A percentile compares a stretch with the other conserved stretches of the same genome.
Evolutionary conservation across 2,113 vertebrate species (phyloP).

Genomic region (Elgaria multicarinata): DNA sequence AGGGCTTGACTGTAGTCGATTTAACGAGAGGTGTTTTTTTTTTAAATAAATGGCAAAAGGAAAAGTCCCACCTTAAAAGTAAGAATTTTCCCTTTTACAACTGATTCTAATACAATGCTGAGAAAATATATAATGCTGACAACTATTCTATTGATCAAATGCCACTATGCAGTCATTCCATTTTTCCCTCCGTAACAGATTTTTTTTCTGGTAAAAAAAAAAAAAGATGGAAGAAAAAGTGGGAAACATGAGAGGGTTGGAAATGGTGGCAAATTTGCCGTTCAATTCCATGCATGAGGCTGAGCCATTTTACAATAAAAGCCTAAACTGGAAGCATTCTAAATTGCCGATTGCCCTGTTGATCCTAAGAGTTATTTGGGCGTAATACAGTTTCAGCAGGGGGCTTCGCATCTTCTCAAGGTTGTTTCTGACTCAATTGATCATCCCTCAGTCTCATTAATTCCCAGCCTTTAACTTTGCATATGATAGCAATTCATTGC

Average conservation of each 20-base stretch:
- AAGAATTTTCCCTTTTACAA: not conserved
- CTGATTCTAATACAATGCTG: not conserved
- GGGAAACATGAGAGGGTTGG: not conserved
- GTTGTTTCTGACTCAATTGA: constrained; percentile 6
- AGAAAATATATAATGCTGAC: not conserved
- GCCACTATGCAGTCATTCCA: not conserved
- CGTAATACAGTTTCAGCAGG: not conserved
- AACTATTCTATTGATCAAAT: not conserved
- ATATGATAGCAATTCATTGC: not conserved
- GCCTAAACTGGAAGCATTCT: no score
- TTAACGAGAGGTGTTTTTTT: not conserved
- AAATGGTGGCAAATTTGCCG: not conserved
- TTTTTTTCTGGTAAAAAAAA: not conserved
- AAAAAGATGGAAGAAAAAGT: not conserved
- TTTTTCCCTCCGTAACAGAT: not conserved
- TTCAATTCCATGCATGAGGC: not conserved
- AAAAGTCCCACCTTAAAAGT: not conserved
- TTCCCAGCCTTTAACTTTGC: constrained; percentile 18
- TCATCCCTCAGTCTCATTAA: constrained; percentile 11
- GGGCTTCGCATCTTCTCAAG: not conserved
- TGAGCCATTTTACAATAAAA: not conserved
- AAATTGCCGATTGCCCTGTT: not conserved
- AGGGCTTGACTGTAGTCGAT: not conserved
- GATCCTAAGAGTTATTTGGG: not conserved
- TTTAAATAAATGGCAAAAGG: not conserved